A percentile compares a stretch with the other conserved stretches of the same genome.
Evolutionary conservation across 35 echinoderm and acorn worm species (phyloP).

Genomic region (Chiridota heheva): DNA sequence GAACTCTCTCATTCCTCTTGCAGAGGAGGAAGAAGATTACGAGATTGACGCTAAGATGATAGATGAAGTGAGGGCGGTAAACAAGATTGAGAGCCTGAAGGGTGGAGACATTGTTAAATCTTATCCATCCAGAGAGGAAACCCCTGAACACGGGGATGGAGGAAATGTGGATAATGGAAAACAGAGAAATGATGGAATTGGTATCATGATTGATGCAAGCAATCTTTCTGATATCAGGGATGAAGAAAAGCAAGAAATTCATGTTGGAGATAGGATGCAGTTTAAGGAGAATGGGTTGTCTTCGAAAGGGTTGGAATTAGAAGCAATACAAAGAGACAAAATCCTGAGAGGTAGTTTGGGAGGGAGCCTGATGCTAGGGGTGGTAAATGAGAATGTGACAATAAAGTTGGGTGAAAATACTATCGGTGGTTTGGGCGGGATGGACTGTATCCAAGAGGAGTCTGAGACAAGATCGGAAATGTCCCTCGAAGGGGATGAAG

Average conservation of each 20-base stretch:
- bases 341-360: not conserved
- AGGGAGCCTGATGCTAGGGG: not conserved
- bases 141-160: not conserved
- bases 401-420: not conserved
- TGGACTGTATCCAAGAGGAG: not conserved
- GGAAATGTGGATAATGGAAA: not conserved
- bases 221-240: not conserved
- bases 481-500: not conserved
- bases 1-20: slow-evolving; percentile 40
- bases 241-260: not conserved
- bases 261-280: not conserved
- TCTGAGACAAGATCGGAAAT: not conserved
- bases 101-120: not conserved
- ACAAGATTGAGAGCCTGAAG: not conserved
- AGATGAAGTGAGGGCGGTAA: slow-evolving; percentile 13
- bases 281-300: not conserved
- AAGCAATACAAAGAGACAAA: not conserved
- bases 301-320: not conserved
- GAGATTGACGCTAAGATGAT: slow-evolving; percentile 12
- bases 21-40: slow-evolving; percentile 63
- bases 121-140: not conserved
- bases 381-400: not conserved
- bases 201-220: not conserved
- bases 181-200: too few species aligned
- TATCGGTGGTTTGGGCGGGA: not conserved